Percentiles rank a stretch among this genome's conserved stretches.
phyloP scores from a whole-genome alignment of 2,797 vertebrate genomes.

The Toxotes lorentzi region DNA sequence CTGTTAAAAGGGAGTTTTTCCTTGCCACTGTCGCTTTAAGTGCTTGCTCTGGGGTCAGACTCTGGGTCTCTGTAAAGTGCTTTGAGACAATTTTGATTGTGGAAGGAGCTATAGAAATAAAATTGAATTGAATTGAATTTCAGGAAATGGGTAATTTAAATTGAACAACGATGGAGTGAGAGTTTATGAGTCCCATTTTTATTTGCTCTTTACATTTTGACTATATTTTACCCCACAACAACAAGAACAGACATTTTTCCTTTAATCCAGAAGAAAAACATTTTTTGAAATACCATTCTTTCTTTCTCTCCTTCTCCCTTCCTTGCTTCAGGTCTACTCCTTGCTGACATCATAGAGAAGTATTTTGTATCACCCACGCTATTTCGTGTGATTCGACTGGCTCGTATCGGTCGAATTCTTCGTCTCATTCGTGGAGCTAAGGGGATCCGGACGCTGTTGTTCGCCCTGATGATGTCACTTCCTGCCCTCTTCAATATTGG shows the following conservation, averaged over 20 bases:
- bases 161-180: background rate
- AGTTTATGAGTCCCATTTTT: background rate
- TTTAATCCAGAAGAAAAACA: background rate
- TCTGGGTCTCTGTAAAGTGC: no score
- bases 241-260: background rate
- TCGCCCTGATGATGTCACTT: slow-evolving; percentile 97
- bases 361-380: slow-evolving; percentile 95
- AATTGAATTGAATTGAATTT: no score
- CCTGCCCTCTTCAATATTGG: slow-evolving; percentile 97
- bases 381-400: slow-evolving; percentile 95
- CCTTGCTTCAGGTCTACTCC: slow-evolving; percentile 86
- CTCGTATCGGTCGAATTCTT: slow-evolving; percentile 92
- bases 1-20: no score
- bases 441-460: slow-evolving; percentile 93
- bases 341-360: slow-evolving; percentile 94
- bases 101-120: no score
- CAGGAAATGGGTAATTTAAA: background rate
- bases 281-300: no score
- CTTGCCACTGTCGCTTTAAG: no score
- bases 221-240: no score
- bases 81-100: no score
- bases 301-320: background rate
- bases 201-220: background rate
- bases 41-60: no score
- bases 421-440: slow-evolving; percentile 94